Percentiles rank a stretch among this genome's conserved stretches.
Conservation (phyloP, 2,113 vertebrate genomes). For the Galbula dea region DNA sequence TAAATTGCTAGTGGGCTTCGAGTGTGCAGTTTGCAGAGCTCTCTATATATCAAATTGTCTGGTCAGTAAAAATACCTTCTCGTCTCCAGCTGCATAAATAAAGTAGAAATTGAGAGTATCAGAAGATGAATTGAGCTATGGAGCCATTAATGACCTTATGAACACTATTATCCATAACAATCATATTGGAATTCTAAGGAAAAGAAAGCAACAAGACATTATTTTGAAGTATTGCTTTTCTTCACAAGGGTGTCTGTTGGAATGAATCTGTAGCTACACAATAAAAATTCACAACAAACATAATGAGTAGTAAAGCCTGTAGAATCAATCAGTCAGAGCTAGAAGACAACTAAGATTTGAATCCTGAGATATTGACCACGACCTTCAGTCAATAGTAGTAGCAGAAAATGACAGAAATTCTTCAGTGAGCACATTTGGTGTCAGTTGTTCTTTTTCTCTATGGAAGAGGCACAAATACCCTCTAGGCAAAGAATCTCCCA, state of each 20-base stretch:
- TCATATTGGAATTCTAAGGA: slow-evolving; percentile 16
- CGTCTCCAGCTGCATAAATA: slow-evolving; percentile 4
- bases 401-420: slow-evolving; percentile 14
- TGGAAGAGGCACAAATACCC: background rate
- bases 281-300: background rate
- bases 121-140: background rate
- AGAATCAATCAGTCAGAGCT: slow-evolving; percentile 5
- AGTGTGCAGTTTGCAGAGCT: background rate
- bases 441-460: background rate
- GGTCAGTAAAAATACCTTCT: background rate
- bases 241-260: background rate
- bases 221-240: slow-evolving; percentile 29
- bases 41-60: background rate
- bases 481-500: background rate
- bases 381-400: background rate
- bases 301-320: background rate
- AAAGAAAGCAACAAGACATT: background rate
- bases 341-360: slow-evolving; percentile 3
- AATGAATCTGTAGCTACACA: background rate
- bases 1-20: background rate
- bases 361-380: background rate
- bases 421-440: background rate
- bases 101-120: background rate
- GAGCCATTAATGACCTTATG: slow-evolving; percentile 23
- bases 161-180: slow-evolving; percentile 33